Percentiles rank a stretch among this genome's conserved stretches.
Conservation (phyloP, 2,113 vertebrate species). For the Grus americana region DNA sequence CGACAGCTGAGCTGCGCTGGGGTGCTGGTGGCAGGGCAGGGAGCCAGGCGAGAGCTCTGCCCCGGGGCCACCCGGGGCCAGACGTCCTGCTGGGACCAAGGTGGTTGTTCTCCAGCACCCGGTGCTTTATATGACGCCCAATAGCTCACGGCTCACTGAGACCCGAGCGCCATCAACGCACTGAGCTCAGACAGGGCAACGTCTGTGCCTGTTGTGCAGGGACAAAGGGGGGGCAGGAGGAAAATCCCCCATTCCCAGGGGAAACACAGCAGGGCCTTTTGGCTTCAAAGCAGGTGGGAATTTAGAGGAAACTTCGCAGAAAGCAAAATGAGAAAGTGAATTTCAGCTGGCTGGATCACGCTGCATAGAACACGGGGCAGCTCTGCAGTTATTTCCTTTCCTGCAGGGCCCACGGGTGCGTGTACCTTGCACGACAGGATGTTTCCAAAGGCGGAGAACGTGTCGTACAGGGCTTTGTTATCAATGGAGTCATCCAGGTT, state of each 20-base stretch:
- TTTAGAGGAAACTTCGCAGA: neutral
- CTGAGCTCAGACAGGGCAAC: neutral
- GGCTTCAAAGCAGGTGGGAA: neutral
- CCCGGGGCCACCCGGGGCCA: neutral
- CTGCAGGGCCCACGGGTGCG: neutral
- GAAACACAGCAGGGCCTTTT: neutral
- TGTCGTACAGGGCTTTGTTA: constrained; percentile 97
- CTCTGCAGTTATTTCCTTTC: neutral
- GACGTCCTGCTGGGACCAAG: neutral
- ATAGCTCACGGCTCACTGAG: neutral
- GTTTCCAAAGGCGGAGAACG: constrained; percentile 95
- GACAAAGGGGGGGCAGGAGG: neutral
- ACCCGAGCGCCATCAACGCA: accelerated
- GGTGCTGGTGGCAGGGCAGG: neutral
- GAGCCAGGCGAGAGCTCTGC: neutral
- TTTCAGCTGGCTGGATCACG: neutral
- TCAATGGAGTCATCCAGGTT: constrained; percentile 98
- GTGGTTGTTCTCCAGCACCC: neutral
- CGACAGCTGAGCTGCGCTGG: neutral
- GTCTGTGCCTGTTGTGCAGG: neutral
- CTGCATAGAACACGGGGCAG: neutral
- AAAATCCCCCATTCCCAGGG: neutral
- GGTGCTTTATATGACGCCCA: neutral
- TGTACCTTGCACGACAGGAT: constrained; percentile 97
- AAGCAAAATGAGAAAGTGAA: neutral